Evolutionary conservation across 2,888 invertebrate species (phyloP).

Genomic region (Melangyna quadrimaculata): DNA sequence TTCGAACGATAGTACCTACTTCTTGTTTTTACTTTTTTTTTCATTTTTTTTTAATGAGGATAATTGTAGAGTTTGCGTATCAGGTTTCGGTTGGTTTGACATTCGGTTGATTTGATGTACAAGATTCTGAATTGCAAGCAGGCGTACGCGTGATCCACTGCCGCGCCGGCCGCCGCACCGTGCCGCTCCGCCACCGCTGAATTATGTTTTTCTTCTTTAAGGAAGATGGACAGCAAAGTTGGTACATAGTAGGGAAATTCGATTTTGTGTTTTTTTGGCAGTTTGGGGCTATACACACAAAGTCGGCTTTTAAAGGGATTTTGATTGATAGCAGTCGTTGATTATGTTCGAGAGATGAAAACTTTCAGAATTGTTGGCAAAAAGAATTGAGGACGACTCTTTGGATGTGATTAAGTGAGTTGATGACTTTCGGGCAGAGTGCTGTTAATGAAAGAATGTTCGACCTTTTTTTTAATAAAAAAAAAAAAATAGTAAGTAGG

Average conservation of each 20-base stretch:
- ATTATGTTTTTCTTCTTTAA: constrained; percentile 11
- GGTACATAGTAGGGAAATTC: constrained; percentile 66
- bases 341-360: constrained; percentile 61
- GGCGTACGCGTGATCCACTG: constrained; percentile 52
- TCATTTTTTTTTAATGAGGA: constrained; percentile 62
- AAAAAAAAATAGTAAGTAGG: constrained; percentile 37
- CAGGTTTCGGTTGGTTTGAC: constrained; percentile 70
- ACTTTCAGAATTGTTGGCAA: constrained; percentile 22
- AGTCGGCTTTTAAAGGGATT: constrained; percentile 65
- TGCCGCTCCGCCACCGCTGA: constrained; percentile 23
- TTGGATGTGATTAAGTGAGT: constrained; percentile 56
- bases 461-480: background rate
- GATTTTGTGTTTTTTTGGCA: constrained; percentile 17
- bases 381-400: constrained; percentile 40
- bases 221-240: constrained; percentile 63
- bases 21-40: constrained; percentile 26
- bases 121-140: constrained; percentile 56
- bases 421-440: constrained; percentile 60
- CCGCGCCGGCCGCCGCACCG: background rate
- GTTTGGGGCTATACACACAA: constrained; percentile 31
- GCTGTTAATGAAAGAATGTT: constrained; percentile 46
- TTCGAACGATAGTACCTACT: constrained; percentile 37
- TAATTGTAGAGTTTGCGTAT: constrained; percentile 69
- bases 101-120: constrained; percentile 69
- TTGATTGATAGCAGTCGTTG: constrained; percentile 69